Evolutionary conservation across 2,888 invertebrate species (phyloP).

Genomic region (Hartigia nigra): DNA sequence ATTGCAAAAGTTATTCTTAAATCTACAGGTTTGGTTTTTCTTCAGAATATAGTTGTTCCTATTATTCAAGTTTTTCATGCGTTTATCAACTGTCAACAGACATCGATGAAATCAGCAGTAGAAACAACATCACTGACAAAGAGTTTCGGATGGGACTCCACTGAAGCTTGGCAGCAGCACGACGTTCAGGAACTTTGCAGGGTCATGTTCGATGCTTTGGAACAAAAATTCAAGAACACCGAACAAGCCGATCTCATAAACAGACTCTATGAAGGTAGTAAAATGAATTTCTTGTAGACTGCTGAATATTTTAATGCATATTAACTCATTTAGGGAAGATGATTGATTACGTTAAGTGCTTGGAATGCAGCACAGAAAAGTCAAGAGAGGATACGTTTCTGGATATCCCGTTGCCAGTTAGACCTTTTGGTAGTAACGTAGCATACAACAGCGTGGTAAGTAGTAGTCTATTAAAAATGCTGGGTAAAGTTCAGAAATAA

Average conservation of each 20-base stretch:
- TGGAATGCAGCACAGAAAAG: constrained; percentile 86
- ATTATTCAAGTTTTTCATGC: background rate
- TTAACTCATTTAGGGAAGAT: constrained; percentile 70
- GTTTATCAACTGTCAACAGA: constrained; percentile 66
- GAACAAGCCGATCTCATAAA: constrained; percentile 85
- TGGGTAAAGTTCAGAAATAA: constrained; percentile 4
- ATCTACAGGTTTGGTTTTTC: constrained; percentile 73
- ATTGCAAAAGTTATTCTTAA: constrained; percentile 85
- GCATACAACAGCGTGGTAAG: constrained; percentile 82
- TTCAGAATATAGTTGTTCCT: background rate
- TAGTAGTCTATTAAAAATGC: constrained; percentile 25
- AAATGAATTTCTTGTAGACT: background rate
- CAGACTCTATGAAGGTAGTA: constrained; percentile 77
- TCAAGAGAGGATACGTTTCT: constrained; percentile 85
- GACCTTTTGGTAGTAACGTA: constrained; percentile 81
- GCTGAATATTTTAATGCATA: constrained; percentile 24
- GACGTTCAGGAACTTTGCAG: constrained; percentile 91
- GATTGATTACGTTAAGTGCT: constrained; percentile 90
- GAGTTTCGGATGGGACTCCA: constrained; percentile 91
- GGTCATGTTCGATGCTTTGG: constrained; percentile 91
- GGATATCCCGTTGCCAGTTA: constrained; percentile 87
- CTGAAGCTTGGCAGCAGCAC: constrained; percentile 92
- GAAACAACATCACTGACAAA: constrained; percentile 89
- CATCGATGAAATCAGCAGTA: constrained; percentile 80
- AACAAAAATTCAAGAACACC: constrained; percentile 85